Base-by-base conservation (phyloP, 2,797 vertebrate species). In the Calcarius lapponicus region DNA sequence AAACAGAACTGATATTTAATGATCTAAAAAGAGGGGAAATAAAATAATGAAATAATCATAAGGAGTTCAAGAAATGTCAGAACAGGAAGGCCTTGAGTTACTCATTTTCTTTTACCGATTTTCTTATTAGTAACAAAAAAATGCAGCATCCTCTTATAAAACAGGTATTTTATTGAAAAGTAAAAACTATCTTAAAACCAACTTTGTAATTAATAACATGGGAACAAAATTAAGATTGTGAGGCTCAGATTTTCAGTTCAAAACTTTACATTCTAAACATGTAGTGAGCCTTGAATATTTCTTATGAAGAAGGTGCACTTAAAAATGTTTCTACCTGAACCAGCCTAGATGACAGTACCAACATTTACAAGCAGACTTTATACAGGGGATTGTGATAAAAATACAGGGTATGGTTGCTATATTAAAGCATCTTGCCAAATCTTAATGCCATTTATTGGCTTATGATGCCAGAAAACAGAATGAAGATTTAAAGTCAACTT, bases 1-100 rank as follows among this genome's bases (percentile, higher is more conserved):
- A 99, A 99, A 99, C 98, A 99, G 98, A 99, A 99, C 98, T 98
- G 99, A 99, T 98, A 99, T 99, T 99, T 98, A 99, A 99, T 98
- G 99, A 99, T 99, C 99, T 99, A 99, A 99, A 99, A 99, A 99
- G 98, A 98, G 98, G 97, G 97, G 98, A 98, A 98, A 98, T 98
- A 98, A 98, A 98, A 97, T 98, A 98, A 97, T 98, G 97, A 98
- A 98, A 98, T 96, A 97, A 98, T 98, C 98, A 98, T 98, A 97
- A 98, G 97, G 97, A 97, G 97, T 97, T 96, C 96, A 98, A 97
- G 96, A 96, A 97, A 98, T 97, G 96, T 96, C 97, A 98, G 97
- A 97, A 97, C 96, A 98, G 97, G 98, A 98, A 98, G 97, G 98
- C 97, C 97, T 97, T 75, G 97, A 98, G 97, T 98, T 97, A 98